Percentiles rank a stretch among this genome's conserved stretches.
Conservation (phyloP, 64 coral and sea anemone species). For the Montipora capricornis region DNA sequence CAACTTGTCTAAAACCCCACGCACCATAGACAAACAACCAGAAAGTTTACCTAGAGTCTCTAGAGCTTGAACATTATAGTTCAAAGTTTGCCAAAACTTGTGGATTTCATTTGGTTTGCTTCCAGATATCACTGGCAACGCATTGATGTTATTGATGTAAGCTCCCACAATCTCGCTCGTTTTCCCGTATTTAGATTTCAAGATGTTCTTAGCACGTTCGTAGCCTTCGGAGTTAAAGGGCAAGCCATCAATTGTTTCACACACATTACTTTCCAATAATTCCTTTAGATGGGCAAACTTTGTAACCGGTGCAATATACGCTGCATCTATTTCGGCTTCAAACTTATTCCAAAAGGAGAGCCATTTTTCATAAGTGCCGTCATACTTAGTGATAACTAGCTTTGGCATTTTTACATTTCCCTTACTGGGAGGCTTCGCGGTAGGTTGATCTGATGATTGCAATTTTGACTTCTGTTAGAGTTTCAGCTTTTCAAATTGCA, state of each 20-base stretch:
- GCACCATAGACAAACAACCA: neutral
- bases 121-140: conserved; percentile 38
- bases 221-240: conserved; percentile 39
- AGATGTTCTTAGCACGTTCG: conserved; percentile 53
- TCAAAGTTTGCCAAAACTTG: conserved; percentile 66
- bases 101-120: conserved; percentile 46
- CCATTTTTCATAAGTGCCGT: no score
- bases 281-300: conserved; percentile 6
- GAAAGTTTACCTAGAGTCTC: neutral
- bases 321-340: no score
- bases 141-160: conserved; percentile 47
- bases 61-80: neutral
- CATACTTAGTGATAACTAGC: no score
- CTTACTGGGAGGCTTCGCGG: no score
- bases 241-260: conserved; percentile 59
- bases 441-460: no score
- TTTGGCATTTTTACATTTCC: no score
- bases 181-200: conserved; percentile 64
- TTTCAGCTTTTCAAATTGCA: no score
- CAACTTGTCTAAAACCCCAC: neutral
- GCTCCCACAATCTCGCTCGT: conserved; percentile 59
- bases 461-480: no score
- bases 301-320: no score
- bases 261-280: conserved; percentile 62
- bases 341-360: no score